Evolutionary conservation across 1,140 invertebrate species (phyloP).

Genomic region (Oncopeltus fasciatus): DNA sequence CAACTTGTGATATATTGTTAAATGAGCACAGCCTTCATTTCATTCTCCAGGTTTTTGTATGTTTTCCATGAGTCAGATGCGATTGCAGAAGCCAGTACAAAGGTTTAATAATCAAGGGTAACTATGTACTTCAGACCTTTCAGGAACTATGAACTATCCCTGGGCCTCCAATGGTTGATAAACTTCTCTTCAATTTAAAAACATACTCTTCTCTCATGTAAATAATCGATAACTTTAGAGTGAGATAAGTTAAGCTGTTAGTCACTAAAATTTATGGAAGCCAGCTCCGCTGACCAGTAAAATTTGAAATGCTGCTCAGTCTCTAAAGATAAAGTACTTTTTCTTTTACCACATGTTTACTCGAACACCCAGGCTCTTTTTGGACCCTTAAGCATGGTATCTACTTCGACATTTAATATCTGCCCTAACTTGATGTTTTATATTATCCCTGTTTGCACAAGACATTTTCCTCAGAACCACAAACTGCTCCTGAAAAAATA

Average conservation of each 20-base stretch:
- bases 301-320: neutral
- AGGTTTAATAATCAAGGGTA: no score
- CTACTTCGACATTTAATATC: no score
- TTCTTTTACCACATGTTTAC: neutral
- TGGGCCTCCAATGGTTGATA: neutral
- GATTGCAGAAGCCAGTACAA: no score
- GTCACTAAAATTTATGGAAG: neutral
- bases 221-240: neutral
- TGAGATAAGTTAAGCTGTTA: neutral
- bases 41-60: no score
- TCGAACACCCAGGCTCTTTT: neutral
- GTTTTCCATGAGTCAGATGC: no score
- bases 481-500: neutral
- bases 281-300: neutral
- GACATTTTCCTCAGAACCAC: neutral
- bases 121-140: no score
- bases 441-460: neutral
- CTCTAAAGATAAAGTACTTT: neutral
- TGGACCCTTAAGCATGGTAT: no score
- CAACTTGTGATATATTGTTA: no score
- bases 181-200: neutral
- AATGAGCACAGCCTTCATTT: no score
- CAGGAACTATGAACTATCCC: no score
- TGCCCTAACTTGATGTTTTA: neutral
- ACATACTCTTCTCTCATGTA: neutral